Evolutionary conservation across 1,140 invertebrate species (phyloP).

Genomic region (Papilio aristodemus): DNA sequence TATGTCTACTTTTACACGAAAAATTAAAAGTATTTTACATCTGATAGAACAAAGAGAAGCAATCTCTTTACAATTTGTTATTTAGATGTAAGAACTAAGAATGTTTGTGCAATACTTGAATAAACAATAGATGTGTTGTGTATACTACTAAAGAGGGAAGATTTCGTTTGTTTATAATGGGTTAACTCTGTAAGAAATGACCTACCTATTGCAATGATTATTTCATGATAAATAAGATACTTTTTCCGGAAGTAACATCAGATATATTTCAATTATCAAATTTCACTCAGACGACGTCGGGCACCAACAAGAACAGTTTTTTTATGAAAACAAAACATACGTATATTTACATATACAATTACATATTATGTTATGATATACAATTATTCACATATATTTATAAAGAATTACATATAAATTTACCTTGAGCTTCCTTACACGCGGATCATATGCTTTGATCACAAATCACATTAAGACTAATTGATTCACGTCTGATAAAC

Average conservation of each 20-base stretch:
- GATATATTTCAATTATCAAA: too few relatives aligned
- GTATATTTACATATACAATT: background rate
- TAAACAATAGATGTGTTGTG: background rate
- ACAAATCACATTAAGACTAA: slow-evolving; percentile 18
- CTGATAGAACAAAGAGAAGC: background rate
- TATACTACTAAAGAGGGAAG: background rate
- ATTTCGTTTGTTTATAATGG: background rate
- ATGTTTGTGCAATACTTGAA: background rate
- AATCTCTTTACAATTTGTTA: background rate
- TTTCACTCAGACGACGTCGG: too few relatives aligned
- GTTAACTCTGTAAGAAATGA: background rate
- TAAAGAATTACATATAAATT: background rate
- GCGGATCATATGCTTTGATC: slow-evolving; percentile 2
- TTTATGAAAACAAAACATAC: too few relatives aligned
- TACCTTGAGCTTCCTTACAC: slow-evolving; percentile 25
- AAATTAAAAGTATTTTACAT: too few relatives aligned
- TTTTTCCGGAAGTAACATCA: too few relatives aligned
- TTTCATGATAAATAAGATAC: too few relatives aligned
- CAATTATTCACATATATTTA: background rate
- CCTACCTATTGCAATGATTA: background rate
- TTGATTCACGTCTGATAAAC: slow-evolving; percentile 21
- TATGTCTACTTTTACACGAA: too few relatives aligned
- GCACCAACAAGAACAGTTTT: too few relatives aligned
- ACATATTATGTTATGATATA: background rate
- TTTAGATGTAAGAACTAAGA: background rate